Conservation (phyloP, 2,113 vertebrate genomes). For the Hippopotamus amphibius region DNA sequence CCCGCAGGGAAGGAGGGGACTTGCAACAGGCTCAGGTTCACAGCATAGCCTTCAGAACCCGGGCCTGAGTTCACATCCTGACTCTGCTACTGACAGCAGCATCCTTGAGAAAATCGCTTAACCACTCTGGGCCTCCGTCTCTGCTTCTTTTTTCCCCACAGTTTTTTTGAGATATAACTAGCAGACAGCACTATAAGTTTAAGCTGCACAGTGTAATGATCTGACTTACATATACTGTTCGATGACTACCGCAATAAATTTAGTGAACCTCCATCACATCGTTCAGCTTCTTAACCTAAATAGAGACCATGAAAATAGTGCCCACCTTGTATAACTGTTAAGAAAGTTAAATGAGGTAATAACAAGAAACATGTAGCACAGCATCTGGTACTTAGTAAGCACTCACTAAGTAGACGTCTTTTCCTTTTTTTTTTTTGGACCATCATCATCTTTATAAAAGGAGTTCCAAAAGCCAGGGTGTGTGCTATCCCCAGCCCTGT, state of each 20-base stretch:
- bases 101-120: neutral
- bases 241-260: neutral
- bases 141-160: neutral
- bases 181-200: neutral
- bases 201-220: neutral
- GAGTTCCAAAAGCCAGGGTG: neutral
- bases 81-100: neutral
- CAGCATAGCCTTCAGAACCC: neutral
- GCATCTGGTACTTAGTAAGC: neutral
- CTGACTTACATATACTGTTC: neutral
- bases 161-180: neutral
- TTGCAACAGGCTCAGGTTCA: fast-evolving
- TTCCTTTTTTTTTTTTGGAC: neutral
- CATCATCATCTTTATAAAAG: neutral
- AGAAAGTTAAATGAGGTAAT: neutral
- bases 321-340: neutral
- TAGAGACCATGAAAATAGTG: neutral
- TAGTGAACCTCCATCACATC: neutral
- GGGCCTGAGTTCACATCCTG: neutral
- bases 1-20: neutral
- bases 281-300: neutral
- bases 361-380: neutral
- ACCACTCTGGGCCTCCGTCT: neutral
- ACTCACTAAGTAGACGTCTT: neutral
- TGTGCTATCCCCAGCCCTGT: neutral